Evolutionary conservation across 2,888 invertebrate genomes (phyloP).

Genomic region (Perizoma affinitatum): DNA sequence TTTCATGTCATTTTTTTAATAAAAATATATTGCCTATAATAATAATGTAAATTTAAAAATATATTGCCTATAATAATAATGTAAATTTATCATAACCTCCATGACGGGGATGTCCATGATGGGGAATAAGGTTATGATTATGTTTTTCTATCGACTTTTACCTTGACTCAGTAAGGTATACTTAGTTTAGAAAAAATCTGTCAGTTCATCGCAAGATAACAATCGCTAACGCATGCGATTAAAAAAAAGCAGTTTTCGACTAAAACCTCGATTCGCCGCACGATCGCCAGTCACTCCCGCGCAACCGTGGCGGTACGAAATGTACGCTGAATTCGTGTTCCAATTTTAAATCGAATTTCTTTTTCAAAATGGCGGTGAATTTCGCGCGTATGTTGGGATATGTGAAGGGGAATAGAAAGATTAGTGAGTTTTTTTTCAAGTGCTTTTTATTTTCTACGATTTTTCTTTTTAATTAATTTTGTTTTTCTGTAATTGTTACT

Average conservation of each 20-base stretch:
- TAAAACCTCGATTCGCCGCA: conserved; percentile 44
- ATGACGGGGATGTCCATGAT: too few relatives aligned
- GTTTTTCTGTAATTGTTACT: too few relatives aligned
- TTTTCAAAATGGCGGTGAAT: conserved; percentile 53
- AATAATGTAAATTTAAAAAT: too few relatives aligned
- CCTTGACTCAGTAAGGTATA: too few relatives aligned
- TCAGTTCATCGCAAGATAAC: conserved; percentile 12
- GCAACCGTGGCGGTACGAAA: conserved; percentile 55
- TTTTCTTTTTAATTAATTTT: too few relatives aligned
- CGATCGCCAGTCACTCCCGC: conserved; percentile 59
- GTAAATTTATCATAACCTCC: too few relatives aligned
- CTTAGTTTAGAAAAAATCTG: background rate
- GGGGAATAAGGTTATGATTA: too few relatives aligned
- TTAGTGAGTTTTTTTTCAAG: conserved; percentile 56
- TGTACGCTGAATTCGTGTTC: conserved; percentile 45
- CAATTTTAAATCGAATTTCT: conserved; percentile 40
- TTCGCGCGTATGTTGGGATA: conserved; percentile 55
- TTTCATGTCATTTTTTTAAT: too few relatives aligned
- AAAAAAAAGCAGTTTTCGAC: conserved; percentile 44
- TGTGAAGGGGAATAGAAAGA: conserved; percentile 52
- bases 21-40: too few relatives aligned
- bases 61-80: too few relatives aligned
- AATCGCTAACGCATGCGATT: conserved; percentile 16
- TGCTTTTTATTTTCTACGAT: too few relatives aligned
- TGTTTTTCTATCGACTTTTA: too few relatives aligned